Evolutionary conservation across 1,140 invertebrate genomes (phyloP).

Genomic region (Danaus plexippus): DNA sequence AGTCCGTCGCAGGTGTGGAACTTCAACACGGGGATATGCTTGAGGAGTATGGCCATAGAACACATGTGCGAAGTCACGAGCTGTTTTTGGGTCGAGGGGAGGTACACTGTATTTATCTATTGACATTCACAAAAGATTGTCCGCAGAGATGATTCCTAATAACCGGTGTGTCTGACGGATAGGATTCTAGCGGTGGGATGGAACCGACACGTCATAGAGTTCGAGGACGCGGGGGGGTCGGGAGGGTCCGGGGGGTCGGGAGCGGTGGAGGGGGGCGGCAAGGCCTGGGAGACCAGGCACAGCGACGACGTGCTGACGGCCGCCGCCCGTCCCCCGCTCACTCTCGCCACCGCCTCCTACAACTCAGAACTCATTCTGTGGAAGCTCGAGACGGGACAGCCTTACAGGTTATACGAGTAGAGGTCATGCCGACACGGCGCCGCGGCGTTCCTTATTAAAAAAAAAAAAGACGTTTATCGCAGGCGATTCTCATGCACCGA

Average conservation of each 20-base stretch:
- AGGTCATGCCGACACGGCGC: background rate
- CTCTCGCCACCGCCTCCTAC: constrained; percentile 79
- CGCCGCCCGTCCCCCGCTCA: constrained; percentile 74
- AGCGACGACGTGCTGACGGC: constrained; percentile 80
- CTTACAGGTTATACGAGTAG: constrained; percentile 59
- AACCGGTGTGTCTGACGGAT: background rate
- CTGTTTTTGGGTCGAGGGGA: constrained; percentile 74
- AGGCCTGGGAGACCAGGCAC: constrained; percentile 78
- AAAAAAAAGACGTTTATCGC: background rate
- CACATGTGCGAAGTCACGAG: constrained; percentile 74
- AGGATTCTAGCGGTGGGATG: constrained; percentile 81
- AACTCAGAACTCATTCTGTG: constrained; percentile 86
- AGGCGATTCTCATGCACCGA: constrained; percentile 70
- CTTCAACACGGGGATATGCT: constrained; percentile 80
- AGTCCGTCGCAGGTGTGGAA: constrained; percentile 78
- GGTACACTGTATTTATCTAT: constrained; percentile 31
- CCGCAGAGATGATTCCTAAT: no score
- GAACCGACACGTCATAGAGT: constrained; percentile 79
- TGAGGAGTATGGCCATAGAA: constrained; percentile 76
- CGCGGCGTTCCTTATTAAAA: no score
- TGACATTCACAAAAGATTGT: no score
- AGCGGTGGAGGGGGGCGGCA: constrained; percentile 65
- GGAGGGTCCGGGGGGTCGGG: constrained; percentile 75
- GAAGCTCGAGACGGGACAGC: constrained; percentile 81
- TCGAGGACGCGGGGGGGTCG: constrained; percentile 74